Base-by-base conservation (phyloP, 2,797 vertebrate species). In the Margarornis squamiger region DNA sequence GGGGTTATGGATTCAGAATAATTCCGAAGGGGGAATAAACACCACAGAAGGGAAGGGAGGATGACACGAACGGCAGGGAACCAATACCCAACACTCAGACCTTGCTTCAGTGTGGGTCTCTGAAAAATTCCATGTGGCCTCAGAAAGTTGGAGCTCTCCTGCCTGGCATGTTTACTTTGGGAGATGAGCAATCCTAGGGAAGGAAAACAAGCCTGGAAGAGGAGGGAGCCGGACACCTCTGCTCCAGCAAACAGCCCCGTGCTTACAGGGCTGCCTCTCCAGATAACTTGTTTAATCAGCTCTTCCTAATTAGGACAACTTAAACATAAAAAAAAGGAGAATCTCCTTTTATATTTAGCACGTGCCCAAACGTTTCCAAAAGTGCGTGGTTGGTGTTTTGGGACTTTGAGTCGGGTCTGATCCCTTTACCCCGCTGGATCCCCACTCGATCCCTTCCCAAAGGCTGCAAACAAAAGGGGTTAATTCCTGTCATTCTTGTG, bases 401-500 rank as follows among this genome's bases (percentile, higher is more conserved):
- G 79, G 24, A 6, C 83, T 59, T 5, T 4, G 77, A 39, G 80
- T 16, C 21, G 84, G 55, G 32, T 1, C 1, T 10, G n/a, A 30
- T 32, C 87, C 81, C 55, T 43, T 36, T 13, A 10, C 73, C 1
- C 43, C 38, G 0, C 67, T 45, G 89, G 51, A 39, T 81, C 83
- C 22, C 8, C 62, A 0, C 70, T 30, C 6, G 66, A n/a, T 82
- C 78, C 76, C 65, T 76, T n/a, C 48, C 22, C 29, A 76, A 82
- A 55, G 1, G 17, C 66, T 72, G 88, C 24, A 83, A 90, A 90
- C 82, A 68, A 63, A 84, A 81, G 76, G 90, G 70, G 58, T 92
- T 95, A 86, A 97, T 97, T 95, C 93, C 92, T 96, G 1, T 71
- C 38, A 92, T 96, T 95, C 94, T 62, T 95, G 93, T 86, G 96